A percentile compares a stretch with the other conserved stretches of the same genome.
Conservation (phyloP, 2,888 invertebrate species). For the Abscondita cerata region DNA sequence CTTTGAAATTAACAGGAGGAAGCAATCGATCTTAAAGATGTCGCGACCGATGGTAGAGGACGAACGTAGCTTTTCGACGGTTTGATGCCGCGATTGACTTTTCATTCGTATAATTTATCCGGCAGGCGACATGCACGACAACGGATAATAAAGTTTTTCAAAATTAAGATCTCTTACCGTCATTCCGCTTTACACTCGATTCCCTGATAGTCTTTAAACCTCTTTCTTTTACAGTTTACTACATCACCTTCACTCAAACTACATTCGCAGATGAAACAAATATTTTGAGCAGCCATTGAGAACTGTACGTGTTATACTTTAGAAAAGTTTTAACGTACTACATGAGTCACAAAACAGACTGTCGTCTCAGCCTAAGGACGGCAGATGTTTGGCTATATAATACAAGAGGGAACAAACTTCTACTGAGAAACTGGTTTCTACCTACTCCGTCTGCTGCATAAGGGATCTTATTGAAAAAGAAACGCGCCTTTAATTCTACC, state of each 20-base stretch:
- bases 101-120: too few relatives aligned
- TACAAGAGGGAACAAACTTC: not conserved
- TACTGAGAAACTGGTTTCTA: too few relatives aligned
- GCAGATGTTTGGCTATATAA: not conserved
- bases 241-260: not conserved
- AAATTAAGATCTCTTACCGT: not conserved
- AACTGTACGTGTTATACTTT: not conserved
- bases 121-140: not conserved
- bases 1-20: slow-evolving; percentile 4
- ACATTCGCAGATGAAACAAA: not conserved
- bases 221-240: slow-evolving; percentile 7
- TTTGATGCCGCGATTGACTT: too few relatives aligned
- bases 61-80: too few relatives aligned
- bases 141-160: too few relatives aligned
- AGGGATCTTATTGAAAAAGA: too few relatives aligned
- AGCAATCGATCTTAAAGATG: too few relatives aligned
- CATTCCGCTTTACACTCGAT: slow-evolving; percentile 5
- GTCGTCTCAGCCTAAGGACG: not conserved
- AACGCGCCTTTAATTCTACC: too few relatives aligned
- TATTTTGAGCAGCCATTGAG: slow-evolving; percentile 2
- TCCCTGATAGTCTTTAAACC: not conserved
- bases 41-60: too few relatives aligned
- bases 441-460: too few relatives aligned
- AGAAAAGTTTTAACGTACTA: not conserved
- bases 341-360: too few relatives aligned